Percentiles rank a stretch among this genome's conserved stretches.
phyloP scores from a whole-genome alignment of 1,140 invertebrate genomes.

The Coelopa frigida region DNA sequence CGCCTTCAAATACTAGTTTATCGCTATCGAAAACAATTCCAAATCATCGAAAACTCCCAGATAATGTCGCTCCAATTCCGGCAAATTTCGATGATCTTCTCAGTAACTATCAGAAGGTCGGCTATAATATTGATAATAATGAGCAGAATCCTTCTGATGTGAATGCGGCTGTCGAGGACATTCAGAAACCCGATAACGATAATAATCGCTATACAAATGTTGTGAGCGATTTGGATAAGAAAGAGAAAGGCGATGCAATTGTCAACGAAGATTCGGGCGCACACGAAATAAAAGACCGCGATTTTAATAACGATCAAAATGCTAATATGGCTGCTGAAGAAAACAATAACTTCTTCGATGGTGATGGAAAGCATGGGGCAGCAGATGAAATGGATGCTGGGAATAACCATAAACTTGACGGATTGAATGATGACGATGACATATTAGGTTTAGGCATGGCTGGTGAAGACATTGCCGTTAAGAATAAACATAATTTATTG shows the following conservation, averaged over 20 bases:
- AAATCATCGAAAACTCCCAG: slow-evolving; percentile 37
- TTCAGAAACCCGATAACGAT: slow-evolving; percentile 24
- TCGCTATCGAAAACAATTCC: slow-evolving; percentile 30
- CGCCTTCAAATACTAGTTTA: slow-evolving; percentile 20
- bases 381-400: slow-evolving; percentile 14
- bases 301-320: slow-evolving; percentile 34
- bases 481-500: slow-evolving; percentile 32
- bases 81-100: slow-evolving; percentile 33
- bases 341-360: slow-evolving; percentile 34
- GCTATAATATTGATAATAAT: slow-evolving; percentile 3
- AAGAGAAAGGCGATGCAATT: slow-evolving; percentile 13
- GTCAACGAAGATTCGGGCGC: slow-evolving; percentile 32
- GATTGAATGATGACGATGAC: slow-evolving; percentile 25
- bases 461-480: slow-evolving; percentile 36
- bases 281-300: slow-evolving; percentile 37
- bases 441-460: slow-evolving; percentile 16
- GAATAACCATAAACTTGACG: slow-evolving; percentile 20
- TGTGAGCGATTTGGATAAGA: slow-evolving; percentile 29
- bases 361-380: slow-evolving; percentile 21
- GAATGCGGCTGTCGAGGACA: slow-evolving; percentile 30
- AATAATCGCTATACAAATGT: slow-evolving; percentile 41
- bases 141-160: too few species aligned
- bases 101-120: slow-evolving; percentile 13
- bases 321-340: slow-evolving; percentile 35
- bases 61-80: slow-evolving; percentile 40